Percentiles rank a stretch among this genome's conserved stretches.
phyloP scores from a whole-genome alignment of 2,888 invertebrate genomes.

The Xylota sylvarum region DNA sequence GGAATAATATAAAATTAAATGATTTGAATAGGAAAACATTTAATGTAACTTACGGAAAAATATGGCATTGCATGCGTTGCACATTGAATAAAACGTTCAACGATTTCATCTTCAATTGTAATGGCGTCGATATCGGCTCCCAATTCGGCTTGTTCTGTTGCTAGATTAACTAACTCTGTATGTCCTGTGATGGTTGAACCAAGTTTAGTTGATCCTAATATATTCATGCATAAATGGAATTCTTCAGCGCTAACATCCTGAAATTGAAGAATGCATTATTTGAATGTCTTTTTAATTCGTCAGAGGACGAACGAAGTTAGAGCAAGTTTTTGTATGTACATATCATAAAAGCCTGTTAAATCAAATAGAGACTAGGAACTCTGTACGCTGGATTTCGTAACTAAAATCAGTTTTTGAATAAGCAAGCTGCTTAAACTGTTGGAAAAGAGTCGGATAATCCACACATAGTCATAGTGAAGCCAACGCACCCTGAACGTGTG shows the following conservation, averaged over 20 bases:
- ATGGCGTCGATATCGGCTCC: conserved; percentile 87
- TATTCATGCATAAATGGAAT: conserved; percentile 94
- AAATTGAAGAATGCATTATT: conserved; percentile 40
- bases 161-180: conserved; percentile 93
- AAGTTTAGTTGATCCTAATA: conserved; percentile 92
- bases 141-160: conserved; percentile 94
- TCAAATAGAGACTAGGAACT: too few species aligned
- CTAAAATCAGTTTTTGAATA: too few species aligned
- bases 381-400: too few species aligned
- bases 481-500: too few species aligned
- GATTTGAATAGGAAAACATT: not conserved
- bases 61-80: conserved; percentile 93
- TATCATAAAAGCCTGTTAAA: too few species aligned
- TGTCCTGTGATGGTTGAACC: conserved; percentile 94
- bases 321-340: too few species aligned
- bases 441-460: too few species aligned
- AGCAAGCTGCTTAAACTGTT: too few species aligned
- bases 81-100: conserved; percentile 93
- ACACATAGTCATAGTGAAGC: too few species aligned
- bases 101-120: conserved; percentile 88
- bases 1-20: conserved; percentile 30
- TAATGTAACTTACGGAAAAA: conserved; percentile 91
- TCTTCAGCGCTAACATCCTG: conserved; percentile 96
- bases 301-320: too few species aligned
- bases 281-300: too few species aligned